These are phyloP conservation scores for Oncorhynchus masou DNA, from an alignment of 2,113 vertebrate genomes.

Conservation along the genomic window DNA sequence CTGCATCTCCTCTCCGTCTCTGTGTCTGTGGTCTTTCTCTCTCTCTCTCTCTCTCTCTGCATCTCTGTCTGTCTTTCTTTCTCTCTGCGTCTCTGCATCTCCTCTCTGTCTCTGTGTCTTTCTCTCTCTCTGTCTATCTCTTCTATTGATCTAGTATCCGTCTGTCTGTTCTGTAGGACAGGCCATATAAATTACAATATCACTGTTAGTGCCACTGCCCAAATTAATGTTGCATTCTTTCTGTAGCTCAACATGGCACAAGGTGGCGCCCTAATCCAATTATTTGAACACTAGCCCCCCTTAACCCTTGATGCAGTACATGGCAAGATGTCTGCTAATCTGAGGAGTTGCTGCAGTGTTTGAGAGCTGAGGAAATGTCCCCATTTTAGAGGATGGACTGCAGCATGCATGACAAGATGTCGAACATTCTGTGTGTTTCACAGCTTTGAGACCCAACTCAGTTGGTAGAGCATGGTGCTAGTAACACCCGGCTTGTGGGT, in stretches of 20 bases:
- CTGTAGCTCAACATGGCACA: constrained; percentile 17
- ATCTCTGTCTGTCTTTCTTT: no score
- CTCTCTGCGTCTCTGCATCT: no score
- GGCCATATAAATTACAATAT: no score
- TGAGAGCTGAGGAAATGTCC: not conserved
- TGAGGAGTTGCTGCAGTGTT: not conserved
- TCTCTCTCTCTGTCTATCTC: no score
- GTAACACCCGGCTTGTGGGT: not conserved
- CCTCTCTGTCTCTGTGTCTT: no score
- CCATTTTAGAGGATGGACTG: not conserved
- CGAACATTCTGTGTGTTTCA: not conserved
- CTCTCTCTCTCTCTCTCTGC: no score
- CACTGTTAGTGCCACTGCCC: no score
- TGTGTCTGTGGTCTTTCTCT: no score
- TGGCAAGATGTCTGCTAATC: not conserved
- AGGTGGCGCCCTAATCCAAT: constrained; percentile 40
- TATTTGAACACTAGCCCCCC: not conserved
- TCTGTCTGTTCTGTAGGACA: no score
- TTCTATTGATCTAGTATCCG: no score
- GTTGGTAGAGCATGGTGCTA: not conserved
- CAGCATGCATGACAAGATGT: not conserved
- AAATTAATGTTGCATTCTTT: no score
- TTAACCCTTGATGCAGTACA: not conserved
- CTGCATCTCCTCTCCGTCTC: no score
- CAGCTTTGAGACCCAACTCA: not conserved